Evolutionary conservation across 2,888 invertebrate genomes (phyloP).

Genomic region (Aricia artaxerxes): DNA sequence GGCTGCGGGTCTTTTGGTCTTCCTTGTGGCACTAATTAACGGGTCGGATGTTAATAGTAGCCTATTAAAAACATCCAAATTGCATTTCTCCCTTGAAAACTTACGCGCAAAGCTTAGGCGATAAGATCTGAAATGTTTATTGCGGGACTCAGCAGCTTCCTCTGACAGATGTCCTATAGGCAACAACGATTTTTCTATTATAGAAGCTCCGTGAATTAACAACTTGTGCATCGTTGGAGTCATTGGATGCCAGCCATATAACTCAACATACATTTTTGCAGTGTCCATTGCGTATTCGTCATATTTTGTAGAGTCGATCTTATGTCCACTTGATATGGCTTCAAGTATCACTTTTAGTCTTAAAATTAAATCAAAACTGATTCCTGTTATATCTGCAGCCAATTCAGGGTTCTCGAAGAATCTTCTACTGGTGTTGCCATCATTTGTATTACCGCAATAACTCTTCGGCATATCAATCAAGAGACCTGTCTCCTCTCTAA

Average conservation of each 20-base stretch:
- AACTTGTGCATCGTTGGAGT: constrained; percentile 50
- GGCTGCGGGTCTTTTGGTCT: too few species aligned
- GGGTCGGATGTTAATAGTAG: too few species aligned
- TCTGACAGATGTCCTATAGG: too few species aligned
- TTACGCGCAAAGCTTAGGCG: too few species aligned
- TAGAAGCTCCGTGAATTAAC: constrained; percentile 46
- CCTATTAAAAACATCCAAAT: too few species aligned
- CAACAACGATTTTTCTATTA: too few species aligned
- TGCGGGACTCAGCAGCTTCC: too few species aligned
- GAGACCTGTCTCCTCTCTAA: too few species aligned
- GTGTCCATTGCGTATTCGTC: constrained; percentile 43
- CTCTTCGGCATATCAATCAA: too few species aligned
- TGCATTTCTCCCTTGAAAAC: too few species aligned
- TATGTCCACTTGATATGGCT: constrained; percentile 44
- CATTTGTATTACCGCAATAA: constrained; percentile 39
- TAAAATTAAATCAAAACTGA: constrained; percentile 41
- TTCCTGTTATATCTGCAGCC: constrained; percentile 49
- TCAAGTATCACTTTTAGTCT: constrained; percentile 45
- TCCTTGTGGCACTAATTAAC: too few species aligned
- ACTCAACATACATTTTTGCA: constrained; percentile 46
- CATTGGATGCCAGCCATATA: constrained; percentile 49
- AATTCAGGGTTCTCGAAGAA: constrained; percentile 49
- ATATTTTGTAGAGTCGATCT: constrained; percentile 39
- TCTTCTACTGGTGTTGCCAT: constrained; percentile 48
- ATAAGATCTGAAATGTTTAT: too few species aligned